These are phyloP conservation scores for Gasteruption jaculator DNA, from an alignment of 2,888 invertebrate species.

Conservation along the genomic window DNA sequence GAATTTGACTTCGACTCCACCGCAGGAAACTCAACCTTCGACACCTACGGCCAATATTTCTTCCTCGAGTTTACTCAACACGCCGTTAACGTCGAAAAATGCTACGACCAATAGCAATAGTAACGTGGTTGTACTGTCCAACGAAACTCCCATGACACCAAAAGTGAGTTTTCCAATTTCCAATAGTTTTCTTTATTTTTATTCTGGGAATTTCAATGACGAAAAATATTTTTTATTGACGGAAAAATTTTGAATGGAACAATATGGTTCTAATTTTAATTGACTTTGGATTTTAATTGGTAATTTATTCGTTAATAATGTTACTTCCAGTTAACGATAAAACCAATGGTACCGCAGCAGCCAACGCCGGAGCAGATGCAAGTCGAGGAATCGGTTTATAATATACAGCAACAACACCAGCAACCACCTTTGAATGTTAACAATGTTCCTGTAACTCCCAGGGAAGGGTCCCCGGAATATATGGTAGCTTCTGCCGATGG, in stretches of 20 bases:
- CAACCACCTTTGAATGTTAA: constrained; percentile 32
- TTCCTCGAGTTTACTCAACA: too few relatives aligned
- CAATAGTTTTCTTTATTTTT: not conserved
- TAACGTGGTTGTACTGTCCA: constrained; percentile 42
- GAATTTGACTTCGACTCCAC: constrained; percentile 53
- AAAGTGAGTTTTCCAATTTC: constrained; percentile 29
- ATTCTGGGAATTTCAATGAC: not conserved
- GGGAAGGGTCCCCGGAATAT: constrained; percentile 48
- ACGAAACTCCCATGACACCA: constrained; percentile 50
- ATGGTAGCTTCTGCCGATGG: constrained; percentile 47
- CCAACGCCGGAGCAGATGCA: constrained; percentile 30
- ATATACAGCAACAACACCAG: too few relatives aligned
- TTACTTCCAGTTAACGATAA: constrained; percentile 42
- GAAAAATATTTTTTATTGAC: not conserved
- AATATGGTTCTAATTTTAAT: not conserved
- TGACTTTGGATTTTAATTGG: too few relatives aligned
- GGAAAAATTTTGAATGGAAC: not conserved
- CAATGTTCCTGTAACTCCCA: constrained; percentile 35
- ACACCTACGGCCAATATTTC: too few relatives aligned
- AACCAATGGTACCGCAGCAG: constrained; percentile 44
- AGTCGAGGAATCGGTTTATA: constrained; percentile 32
- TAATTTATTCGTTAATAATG: constrained; percentile 4
- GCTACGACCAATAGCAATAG: constrained; percentile 45
- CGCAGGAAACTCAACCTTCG: constrained; percentile 34
- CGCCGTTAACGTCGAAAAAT: constrained; percentile 36